phyloP scores from a whole-genome alignment of 37 sponge, comb jelly and placozoan species.

The Cliona cf. orientalis region DNA sequence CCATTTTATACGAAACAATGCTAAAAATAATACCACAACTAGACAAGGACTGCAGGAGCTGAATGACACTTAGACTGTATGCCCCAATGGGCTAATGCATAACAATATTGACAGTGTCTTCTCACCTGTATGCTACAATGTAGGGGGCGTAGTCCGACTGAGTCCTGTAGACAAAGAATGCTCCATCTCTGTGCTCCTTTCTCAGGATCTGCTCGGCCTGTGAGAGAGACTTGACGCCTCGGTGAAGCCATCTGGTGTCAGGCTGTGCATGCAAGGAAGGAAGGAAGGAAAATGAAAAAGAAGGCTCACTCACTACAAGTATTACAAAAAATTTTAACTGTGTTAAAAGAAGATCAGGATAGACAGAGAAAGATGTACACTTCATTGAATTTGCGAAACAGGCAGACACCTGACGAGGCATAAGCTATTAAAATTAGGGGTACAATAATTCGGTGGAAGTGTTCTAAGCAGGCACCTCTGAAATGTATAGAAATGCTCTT shows the following conservation, averaged over 20 bases:
- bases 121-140: constrained; percentile 65
- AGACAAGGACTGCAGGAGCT: too few relatives aligned
- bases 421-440: too few relatives aligned
- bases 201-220: constrained; percentile 69
- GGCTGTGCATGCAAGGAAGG: constrained; percentile 30
- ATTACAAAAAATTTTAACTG: neutral
- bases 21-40: too few relatives aligned
- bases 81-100: too few relatives aligned
- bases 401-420: neutral
- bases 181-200: constrained; percentile 76
- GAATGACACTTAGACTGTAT: neutral
- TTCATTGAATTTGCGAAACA: neutral
- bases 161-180: constrained; percentile 84
- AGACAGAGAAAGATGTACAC: neutral
- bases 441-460: neutral
- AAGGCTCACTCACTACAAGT: neutral
- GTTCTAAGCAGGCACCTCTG: neutral
- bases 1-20: too few relatives aligned
- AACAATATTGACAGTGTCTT: neutral
- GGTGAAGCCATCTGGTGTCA: constrained; percentile 68
- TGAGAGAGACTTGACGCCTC: constrained; percentile 59
- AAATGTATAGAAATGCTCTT: neutral
- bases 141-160: constrained; percentile 74
- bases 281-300: neutral
- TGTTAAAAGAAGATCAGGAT: neutral